Evolutionary conservation across 2,888 invertebrate genomes (phyloP).

Genomic region (Branchinecta sandiegonensis): DNA sequence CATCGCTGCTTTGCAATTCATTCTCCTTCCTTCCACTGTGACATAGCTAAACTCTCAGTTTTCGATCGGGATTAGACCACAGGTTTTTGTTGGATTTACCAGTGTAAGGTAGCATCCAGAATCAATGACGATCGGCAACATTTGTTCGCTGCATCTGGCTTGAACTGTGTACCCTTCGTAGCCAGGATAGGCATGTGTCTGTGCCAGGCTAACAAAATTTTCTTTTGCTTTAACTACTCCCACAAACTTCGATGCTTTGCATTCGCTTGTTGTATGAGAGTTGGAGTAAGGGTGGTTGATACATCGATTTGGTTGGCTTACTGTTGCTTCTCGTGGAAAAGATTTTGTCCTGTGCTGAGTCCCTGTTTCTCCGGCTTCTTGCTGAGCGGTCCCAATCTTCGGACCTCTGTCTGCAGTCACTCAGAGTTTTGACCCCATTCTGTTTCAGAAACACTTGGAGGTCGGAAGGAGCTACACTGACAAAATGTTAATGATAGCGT

Average conservation of each 20-base stretch:
- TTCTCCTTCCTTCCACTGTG: background rate
- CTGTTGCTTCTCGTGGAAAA: background rate
- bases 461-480: no score
- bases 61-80: background rate
- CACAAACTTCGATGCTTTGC: background rate
- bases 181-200: background rate
- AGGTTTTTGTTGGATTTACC: background rate
- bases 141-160: background rate
- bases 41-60: background rate
- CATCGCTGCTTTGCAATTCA: background rate
- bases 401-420: background rate
- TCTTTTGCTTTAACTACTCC: background rate
- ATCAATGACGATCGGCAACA: background rate
- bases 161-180: background rate
- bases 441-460: background rate
- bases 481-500: no score
- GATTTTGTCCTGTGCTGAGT: background rate
- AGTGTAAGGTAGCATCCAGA: background rate
- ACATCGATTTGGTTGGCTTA: conserved; percentile 2
- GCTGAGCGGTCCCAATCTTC: background rate
- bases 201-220: background rate
- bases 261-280: background rate
- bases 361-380: background rate
- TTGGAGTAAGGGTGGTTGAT: background rate
- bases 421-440: background rate